These are phyloP conservation scores for Gryllus longicercus DNA, from an alignment of 2,888 invertebrate species.

Conservation along the genomic window DNA sequence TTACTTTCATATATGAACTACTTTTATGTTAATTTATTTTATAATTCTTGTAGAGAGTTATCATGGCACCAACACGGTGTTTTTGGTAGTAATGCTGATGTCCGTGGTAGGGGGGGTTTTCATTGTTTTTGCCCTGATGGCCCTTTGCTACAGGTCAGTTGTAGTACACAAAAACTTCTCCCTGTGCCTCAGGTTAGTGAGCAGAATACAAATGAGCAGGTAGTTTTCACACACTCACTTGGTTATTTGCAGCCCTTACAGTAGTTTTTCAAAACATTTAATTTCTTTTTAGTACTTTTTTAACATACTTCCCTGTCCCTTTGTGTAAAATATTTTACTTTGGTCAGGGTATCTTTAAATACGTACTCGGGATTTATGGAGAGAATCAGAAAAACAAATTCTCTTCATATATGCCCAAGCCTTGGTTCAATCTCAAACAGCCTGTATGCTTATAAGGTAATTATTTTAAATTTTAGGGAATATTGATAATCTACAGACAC, in stretches of 20 bases:
- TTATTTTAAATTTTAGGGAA: too few relatives aligned
- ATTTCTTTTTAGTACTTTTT: neutral
- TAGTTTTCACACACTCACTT: constrained; percentile 52
- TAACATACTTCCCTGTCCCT: neutral
- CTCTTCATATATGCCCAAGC: neutral
- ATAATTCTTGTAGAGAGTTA: constrained; percentile 75
- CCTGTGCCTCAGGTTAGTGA: constrained; percentile 98
- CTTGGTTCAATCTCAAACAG: constrained; percentile 2
- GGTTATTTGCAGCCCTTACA: constrained; percentile 36
- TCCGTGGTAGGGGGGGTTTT: constrained; percentile 99
- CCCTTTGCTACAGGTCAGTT: constrained; percentile 99
- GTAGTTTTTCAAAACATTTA: neutral
- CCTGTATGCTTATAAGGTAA: neutral
- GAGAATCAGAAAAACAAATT: neutral
- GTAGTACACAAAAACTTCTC: constrained; percentile 98
- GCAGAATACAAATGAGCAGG: constrained; percentile 63
- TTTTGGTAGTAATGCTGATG: constrained; percentile 96
- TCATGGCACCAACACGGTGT: constrained; percentile 96
- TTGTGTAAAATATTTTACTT: constrained; percentile 1
- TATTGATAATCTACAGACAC: too few relatives aligned
- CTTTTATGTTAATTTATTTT: constrained; percentile 5
- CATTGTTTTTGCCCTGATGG: constrained; percentile 97
- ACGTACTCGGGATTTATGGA: constrained; percentile 4
- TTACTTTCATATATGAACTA: neutral
- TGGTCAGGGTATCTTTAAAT: constrained; percentile 17